phyloP scores from a whole-genome alignment of 2,888 invertebrate genomes.

The Isotomurus palustris region DNA sequence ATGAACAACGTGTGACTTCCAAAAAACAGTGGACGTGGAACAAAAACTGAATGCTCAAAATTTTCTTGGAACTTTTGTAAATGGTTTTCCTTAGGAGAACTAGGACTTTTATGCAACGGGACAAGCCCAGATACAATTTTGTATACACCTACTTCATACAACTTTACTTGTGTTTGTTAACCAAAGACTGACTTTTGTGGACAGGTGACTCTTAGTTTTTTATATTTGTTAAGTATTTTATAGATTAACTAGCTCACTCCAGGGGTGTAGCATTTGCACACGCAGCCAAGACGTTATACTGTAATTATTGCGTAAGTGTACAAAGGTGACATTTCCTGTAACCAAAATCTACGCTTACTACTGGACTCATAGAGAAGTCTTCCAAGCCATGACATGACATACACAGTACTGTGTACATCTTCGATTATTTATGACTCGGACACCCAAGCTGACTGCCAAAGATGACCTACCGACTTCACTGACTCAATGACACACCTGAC shows the following conservation, averaged over 20 bases:
- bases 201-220: constrained; percentile 40
- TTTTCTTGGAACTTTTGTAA: constrained; percentile 22
- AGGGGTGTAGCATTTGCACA: constrained; percentile 31
- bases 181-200: constrained; percentile 47
- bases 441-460: constrained; percentile 37
- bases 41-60: constrained; percentile 21
- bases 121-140: constrained; percentile 29
- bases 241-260: constrained; percentile 25
- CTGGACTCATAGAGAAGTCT: constrained; percentile 19
- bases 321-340: constrained; percentile 35
- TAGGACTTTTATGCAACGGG: constrained; percentile 18
- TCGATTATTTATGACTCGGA: background rate
- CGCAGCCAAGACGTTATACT: constrained; percentile 20
- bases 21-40: constrained; percentile 28
- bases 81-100: constrained; percentile 31
- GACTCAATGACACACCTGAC: constrained; percentile 4
- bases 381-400: constrained; percentile 36
- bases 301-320: constrained; percentile 29
- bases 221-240: constrained; percentile 22
- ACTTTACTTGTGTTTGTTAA: constrained; percentile 45
- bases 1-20: constrained; percentile 24
- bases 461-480: constrained; percentile 16
- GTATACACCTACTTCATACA: constrained; percentile 44
- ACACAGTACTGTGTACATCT: background rate
- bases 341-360: constrained; percentile 42